A percentile compares a stretch with the other conserved stretches of the same genome.
Conservation (phyloP, 2,113 vertebrate genomes). For the Columba livia region DNA sequence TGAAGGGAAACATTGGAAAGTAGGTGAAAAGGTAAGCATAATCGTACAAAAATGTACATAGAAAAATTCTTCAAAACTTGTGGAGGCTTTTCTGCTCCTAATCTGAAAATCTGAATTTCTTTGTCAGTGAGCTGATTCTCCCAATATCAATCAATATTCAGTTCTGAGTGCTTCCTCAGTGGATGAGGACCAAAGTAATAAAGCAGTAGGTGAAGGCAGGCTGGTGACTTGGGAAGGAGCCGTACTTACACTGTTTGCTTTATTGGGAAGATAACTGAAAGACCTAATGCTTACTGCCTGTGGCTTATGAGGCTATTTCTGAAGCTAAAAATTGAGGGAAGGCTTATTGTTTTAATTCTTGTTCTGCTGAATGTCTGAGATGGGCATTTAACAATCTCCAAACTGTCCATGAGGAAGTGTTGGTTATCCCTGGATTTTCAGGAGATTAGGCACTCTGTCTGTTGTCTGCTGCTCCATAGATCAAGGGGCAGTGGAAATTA, state of each 20-base stretch:
- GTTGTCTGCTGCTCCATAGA: not conserved
- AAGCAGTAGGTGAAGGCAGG: not conserved
- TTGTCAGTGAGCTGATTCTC: not conserved
- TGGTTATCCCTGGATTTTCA: not conserved
- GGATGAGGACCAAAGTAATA: not conserved
- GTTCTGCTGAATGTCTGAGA: not conserved
- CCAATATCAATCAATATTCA: not conserved
- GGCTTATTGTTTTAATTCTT: not conserved
- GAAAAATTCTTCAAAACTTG: not conserved
- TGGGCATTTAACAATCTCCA: not conserved
- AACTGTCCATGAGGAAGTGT: not conserved
- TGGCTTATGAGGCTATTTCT: not conserved
- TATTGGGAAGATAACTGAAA: not conserved
- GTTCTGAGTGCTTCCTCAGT: not conserved
- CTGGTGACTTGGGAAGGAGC: not conserved
- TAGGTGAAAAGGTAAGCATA: not conserved
- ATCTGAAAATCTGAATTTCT: not conserved
- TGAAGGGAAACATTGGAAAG: not conserved
- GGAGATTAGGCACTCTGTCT: not conserved
- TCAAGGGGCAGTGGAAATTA: not conserved
- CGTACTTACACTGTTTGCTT: not conserved
- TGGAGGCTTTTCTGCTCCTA: not conserved
- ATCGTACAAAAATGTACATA: not conserved
- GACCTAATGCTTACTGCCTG: not conserved
- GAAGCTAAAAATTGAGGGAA: not conserved